These are phyloP conservation scores for Struthidea cinerea DNA, from an alignment of 2,113 vertebrate species.

Conservation along the genomic window DNA sequence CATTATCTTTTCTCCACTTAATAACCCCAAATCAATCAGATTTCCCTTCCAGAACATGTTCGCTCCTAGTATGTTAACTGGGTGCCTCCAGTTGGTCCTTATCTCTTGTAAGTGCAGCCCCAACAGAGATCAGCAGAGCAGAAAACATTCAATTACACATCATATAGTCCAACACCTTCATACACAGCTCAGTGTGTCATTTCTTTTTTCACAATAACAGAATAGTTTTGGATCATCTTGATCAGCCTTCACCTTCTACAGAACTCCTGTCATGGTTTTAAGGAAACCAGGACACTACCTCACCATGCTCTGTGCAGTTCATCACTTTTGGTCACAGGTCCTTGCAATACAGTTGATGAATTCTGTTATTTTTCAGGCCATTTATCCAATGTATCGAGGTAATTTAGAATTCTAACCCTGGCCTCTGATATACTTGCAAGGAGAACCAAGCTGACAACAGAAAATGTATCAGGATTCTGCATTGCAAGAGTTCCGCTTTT, in stretches of 20 bases:
- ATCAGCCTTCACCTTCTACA: not conserved
- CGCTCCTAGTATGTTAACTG: not conserved
- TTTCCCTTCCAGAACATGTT: not conserved
- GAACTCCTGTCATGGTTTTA: not conserved
- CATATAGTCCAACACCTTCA: not conserved
- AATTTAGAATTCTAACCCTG: not conserved
- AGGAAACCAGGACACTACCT: not conserved
- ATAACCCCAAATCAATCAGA: not conserved
- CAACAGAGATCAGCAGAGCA: not conserved
- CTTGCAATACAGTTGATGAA: not conserved
- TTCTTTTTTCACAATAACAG: not conserved
- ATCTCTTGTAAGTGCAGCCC: not conserved
- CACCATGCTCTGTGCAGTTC: not conserved
- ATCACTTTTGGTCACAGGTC: not conserved
- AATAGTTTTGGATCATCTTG: not conserved
- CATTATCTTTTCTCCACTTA: not conserved
- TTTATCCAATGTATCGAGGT: not conserved
- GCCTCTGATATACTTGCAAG: not conserved
- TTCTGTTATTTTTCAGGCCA: not conserved
- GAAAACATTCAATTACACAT: not conserved
- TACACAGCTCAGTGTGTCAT: not conserved
- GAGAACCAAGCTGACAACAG: not conserved
- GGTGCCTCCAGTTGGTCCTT: not conserved
- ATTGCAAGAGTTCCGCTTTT: not conserved
- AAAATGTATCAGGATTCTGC: not conserved